A percentile compares a stretch with the other conserved stretches of the same genome.
Evolutionary conservation across 2,797 vertebrate species (phyloP).

Genomic region (Chromobotia macracanthus): DNA sequence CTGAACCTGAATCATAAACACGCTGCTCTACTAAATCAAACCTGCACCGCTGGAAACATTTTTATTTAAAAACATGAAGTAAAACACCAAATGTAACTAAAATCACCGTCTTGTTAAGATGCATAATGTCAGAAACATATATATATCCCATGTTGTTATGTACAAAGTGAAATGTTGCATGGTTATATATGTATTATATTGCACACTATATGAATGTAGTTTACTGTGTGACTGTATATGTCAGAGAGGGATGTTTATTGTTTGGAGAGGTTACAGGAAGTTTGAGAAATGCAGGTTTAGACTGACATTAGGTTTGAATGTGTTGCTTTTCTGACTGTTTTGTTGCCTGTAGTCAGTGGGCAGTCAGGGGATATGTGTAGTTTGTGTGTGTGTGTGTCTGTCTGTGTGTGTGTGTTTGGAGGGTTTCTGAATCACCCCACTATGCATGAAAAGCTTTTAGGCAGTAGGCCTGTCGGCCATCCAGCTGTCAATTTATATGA

Average conservation of each 20-base stretch:
- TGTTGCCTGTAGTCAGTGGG: slow-evolving; percentile 43
- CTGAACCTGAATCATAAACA: slow-evolving; percentile 30
- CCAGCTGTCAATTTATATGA: slow-evolving; percentile 62
- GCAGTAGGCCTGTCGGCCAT: slow-evolving; percentile 45
- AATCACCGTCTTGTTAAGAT: no score
- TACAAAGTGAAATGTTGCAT: neutral
- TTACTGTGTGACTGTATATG: no score
- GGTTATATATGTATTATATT: neutral
- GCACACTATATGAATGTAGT: no score
- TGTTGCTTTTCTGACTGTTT: slow-evolving; percentile 16
- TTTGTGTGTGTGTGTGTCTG: neutral
- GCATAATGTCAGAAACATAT: no score
- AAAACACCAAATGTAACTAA: neutral
- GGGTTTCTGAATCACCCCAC: slow-evolving; percentile 44
- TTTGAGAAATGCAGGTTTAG: neutral
- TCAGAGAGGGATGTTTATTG: no score
- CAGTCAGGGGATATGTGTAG: neutral
- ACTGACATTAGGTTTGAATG: slow-evolving; percentile 44
- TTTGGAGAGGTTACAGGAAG: neutral
- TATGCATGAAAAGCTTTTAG: slow-evolving; percentile 54
- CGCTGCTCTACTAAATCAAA: slow-evolving; percentile 38
- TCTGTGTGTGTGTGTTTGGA: slow-evolving; percentile 11
- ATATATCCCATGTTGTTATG: no score
- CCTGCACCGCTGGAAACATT: slow-evolving; percentile 19
- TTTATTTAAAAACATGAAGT: slow-evolving; percentile 7